Evolutionary conservation across 2,797 vertebrate species (phyloP), one percentile per base, ranked within the genome.

Genomic region (Melanotaenia pygmaea): DNA sequence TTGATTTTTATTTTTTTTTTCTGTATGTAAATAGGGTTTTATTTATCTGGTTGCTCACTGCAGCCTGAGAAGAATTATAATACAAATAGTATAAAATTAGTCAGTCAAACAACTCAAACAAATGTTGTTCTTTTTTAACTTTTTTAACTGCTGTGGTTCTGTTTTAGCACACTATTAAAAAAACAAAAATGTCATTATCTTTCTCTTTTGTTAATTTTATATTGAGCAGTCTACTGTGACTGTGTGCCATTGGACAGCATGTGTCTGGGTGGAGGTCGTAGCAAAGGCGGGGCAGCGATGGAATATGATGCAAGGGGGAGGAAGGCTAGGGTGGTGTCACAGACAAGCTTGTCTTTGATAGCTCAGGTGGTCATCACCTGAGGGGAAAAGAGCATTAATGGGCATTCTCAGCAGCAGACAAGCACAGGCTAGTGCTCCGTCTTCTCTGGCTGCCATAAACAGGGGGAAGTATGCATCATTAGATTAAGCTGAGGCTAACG

Each of bases 321-420:
- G 56, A 26, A 32, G 68, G 47, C 45, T 60, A 26, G 60, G 80
- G 80, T 45, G 74, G 73, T 79, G 86, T 79, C 88, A 77, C 82
- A 90, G 86, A 90, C 89, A 86, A 73, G 63, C 72, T 92, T 86
- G 86, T 87, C 90, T 94, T 93, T 93, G 90, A 93, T 93, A 92
- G 90, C 90, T 94, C 92, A 94, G 93, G 92, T 93, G 93, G 93
- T 93, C 91, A 91, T 89, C 90, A 91, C 93, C 92, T 45, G 81
- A 94, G 92, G 91, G 83, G 65, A 88, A 89, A 72, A 71, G 68
- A 89, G 80, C 53, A 72, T 91, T 90, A 93, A 92, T 91, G 90
- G 89, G 90, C 88, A 91, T 93, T 94, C 90, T 93, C 75, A 68
- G 86, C 74, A 82, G 76, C 78, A 89, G 90, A 88, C 93, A 94